Evolutionary conservation across 1,140 invertebrate genomes (phyloP), one percentile per base, ranked within the genome.

Genomic region (Anthonomus grandis): DNA sequence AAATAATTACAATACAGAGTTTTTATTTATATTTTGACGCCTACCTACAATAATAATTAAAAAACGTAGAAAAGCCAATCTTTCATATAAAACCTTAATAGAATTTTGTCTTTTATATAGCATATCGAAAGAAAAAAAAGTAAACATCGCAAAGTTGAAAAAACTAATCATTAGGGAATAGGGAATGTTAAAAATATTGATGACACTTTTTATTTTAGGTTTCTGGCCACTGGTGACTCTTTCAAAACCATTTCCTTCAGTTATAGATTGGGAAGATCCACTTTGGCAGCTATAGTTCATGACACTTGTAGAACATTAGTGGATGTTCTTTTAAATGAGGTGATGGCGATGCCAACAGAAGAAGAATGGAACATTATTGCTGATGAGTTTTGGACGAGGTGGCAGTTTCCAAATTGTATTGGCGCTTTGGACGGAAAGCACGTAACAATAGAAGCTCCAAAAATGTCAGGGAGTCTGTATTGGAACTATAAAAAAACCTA

Each of bases 401-500:
- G 71, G 50, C 53, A 62, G 13, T 62, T 34, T 50, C 45, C 57
- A 15, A 67, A 74, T 44, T 78, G 76, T 61, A 46, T 77, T 23
- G 74, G 75, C n/a, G 71, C 74, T 3, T 54, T 81, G 15, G 74
- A 79, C 63, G 76, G 73, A 9, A 78, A 77, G 63, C 74, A 76
- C 63, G 62, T 76, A 3, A 62, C 48, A 38, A 67, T 75, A 58
- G 34, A 59, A 47, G 59, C 62, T 48, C 75, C 74, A 36, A 17
- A 46, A 13, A 69, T 68, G 36, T 64, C 64, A 39, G 75, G 76
- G 42, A 62, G 65, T 4, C 41, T 60, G 4, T 78, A 62, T 62
- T 75, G 64, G 49, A 78, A 79, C 60, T 76, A 78, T 45, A 79
- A 79, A 63, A 55, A 67, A 5, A 64, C 55, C 54, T 77, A 73